Conservation (phyloP, 2,113 vertebrate species). For the Leptosomus discolor region DNA sequence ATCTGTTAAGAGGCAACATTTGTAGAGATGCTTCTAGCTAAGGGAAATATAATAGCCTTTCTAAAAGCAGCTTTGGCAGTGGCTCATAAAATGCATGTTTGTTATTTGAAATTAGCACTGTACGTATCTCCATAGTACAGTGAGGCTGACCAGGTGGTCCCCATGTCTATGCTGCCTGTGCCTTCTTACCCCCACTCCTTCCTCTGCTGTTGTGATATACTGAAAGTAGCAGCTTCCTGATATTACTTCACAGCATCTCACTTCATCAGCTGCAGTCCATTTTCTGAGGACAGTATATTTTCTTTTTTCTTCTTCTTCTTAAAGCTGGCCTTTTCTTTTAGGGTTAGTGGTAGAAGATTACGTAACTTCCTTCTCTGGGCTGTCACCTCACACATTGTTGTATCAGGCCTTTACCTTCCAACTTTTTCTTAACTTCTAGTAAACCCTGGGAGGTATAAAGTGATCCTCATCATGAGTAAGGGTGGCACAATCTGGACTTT, state of each 20-base stretch:
- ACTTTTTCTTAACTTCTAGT: background rate
- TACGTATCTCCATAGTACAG: background rate
- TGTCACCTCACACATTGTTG: fast-evolving
- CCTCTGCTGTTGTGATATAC: background rate
- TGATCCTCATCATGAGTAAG: background rate
- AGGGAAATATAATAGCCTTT: background rate
- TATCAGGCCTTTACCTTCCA: background rate
- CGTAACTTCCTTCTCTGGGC: background rate
- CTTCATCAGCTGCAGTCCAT: background rate
- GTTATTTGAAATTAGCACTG: background rate
- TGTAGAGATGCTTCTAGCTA: background rate
- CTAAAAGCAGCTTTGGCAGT: background rate
- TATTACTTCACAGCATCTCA: background rate
- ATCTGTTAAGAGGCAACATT: background rate
- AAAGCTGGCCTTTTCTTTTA: background rate
- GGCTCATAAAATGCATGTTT: background rate
- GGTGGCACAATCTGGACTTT: background rate
- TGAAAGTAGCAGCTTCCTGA: background rate
- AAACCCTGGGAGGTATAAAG: background rate
- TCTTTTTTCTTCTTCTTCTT: background rate
- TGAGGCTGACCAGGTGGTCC: background rate
- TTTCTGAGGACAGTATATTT: background rate
- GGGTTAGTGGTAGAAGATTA: background rate
- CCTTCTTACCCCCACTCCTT: background rate
- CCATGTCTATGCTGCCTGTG: background rate